phyloP scores from a whole-genome alignment of 2,888 invertebrate genomes.

The Trichopria drosophilae region DNA sequence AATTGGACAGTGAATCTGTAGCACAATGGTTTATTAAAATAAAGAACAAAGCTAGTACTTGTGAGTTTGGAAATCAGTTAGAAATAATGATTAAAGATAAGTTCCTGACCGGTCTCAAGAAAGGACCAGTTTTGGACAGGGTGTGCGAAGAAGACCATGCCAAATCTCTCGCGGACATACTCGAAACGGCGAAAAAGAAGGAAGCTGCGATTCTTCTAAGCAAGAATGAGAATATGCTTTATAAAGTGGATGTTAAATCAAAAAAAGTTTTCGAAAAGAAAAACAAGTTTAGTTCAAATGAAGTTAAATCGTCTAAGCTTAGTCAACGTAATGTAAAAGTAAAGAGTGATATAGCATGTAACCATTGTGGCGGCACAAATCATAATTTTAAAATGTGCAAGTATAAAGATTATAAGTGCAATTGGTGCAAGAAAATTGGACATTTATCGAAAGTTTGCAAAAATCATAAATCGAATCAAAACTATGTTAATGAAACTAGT shows the following conservation, averaged over 20 bases:
- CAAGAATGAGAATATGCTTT: too few species aligned
- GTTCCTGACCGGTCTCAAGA: conserved; percentile 24
- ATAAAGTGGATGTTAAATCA: too few species aligned
- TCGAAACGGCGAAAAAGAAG: conserved; percentile 27
- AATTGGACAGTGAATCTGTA: conserved; percentile 28
- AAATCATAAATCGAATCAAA: too few species aligned
- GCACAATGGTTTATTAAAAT: conserved; percentile 38
- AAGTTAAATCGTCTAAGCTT: too few species aligned
- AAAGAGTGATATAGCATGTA: conserved; percentile 12
- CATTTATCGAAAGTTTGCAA: conserved; percentile 25
- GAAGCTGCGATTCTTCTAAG: conserved; percentile 25
- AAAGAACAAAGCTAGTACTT: conserved; percentile 35
- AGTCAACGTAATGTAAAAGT: too few species aligned
- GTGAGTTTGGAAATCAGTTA: conserved; percentile 22
- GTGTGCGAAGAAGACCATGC: conserved; percentile 30
- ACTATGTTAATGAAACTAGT: too few species aligned
- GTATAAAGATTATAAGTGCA: conserved; percentile 18
- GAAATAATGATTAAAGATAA: conserved; percentile 37
- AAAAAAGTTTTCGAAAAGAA: too few species aligned
- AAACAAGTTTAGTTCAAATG: too few species aligned
- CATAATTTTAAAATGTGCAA: conserved; percentile 26
- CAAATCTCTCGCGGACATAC: conserved; percentile 10
- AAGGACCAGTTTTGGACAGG: conserved; percentile 21
- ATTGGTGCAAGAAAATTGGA: conserved; percentile 13
- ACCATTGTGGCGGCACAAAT: conserved; percentile 18